These are phyloP conservation scores for Brassicogethes aeneus DNA, from an alignment of 2,888 invertebrate genomes.

Conservation along the genomic window DNA sequence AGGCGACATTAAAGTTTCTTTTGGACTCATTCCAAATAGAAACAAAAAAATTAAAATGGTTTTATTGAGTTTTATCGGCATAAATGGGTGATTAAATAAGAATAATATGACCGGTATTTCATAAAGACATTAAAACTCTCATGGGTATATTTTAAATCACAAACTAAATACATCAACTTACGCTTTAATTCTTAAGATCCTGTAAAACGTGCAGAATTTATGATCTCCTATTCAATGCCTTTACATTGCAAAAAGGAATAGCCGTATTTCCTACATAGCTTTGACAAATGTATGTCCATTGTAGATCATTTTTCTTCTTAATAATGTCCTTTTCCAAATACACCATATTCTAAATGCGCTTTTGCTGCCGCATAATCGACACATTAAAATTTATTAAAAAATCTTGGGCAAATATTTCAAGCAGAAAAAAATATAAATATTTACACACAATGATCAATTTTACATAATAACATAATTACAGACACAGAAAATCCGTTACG, in stretches of 20 bases:
- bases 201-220: conserved; percentile 5
- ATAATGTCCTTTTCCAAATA: conserved; percentile 10
- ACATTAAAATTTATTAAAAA: too few species aligned
- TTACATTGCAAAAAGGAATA: conserved; percentile 12
- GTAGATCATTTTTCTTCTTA: conserved; percentile 14
- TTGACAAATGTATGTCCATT: conserved; percentile 13
- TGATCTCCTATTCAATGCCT: conserved; percentile 7
- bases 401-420: too few species aligned
- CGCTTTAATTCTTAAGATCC: conserved; percentile 6
- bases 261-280: conserved; percentile 11
- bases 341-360: background rate
- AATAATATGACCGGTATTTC: conserved; percentile 4
- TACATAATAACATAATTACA: too few species aligned
- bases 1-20: too few species aligned
- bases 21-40: too few species aligned
- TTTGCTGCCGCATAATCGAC: too few species aligned
- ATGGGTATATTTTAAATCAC: conserved; percentile 7
- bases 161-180: conserved; percentile 9
- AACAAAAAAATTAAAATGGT: background rate
- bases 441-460: too few species aligned
- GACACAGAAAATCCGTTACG: too few species aligned
- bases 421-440: too few species aligned
- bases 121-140: conserved; percentile 5
- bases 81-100: conserved; percentile 2
- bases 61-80: conserved; percentile 1